Conservation (phyloP, 2,888 invertebrate species). For the Eurytoma californica region DNA sequence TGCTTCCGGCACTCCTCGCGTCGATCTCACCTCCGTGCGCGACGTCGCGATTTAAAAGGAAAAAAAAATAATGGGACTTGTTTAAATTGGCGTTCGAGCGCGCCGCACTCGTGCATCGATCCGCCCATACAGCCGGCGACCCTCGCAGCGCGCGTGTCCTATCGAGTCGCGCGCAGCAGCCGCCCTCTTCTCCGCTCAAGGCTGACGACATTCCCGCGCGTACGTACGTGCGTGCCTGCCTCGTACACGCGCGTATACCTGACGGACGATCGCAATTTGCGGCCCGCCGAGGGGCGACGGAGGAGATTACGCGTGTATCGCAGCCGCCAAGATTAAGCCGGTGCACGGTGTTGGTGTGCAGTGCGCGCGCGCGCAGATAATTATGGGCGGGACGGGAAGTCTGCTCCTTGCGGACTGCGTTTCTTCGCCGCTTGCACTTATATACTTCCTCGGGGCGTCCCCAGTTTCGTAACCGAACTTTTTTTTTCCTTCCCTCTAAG, state of each 20-base stretch:
- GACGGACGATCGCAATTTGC: constrained; percentile 30
- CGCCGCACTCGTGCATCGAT: neutral
- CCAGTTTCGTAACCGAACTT: neutral
- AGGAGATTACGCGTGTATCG: constrained; percentile 50
- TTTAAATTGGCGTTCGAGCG: neutral
- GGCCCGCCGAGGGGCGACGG: neutral
- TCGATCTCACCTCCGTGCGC: too few relatives aligned
- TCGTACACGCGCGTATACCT: neutral
- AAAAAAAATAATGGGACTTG: too few relatives aligned
- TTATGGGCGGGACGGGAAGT: constrained; percentile 49
- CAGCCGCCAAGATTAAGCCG: constrained; percentile 51
- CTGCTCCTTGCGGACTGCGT: neutral
- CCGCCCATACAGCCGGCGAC: neutral
- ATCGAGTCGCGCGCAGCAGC: neutral
- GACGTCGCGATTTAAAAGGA: too few relatives aligned
- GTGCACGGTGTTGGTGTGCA: neutral
- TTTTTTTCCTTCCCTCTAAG: neutral
- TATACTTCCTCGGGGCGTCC: neutral
- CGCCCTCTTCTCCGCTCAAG: neutral
- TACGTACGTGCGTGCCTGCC: too few relatives aligned
- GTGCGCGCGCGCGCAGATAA: constrained; percentile 45
- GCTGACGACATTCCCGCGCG: neutral
- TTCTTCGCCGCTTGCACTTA: neutral
- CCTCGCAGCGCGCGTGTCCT: too few relatives aligned
- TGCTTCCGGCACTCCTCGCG: too few relatives aligned